These are phyloP conservation scores for Phrynocephalus guinanensis DNA, from an alignment of 2,797 vertebrate species.

Conservation along the genomic window DNA sequence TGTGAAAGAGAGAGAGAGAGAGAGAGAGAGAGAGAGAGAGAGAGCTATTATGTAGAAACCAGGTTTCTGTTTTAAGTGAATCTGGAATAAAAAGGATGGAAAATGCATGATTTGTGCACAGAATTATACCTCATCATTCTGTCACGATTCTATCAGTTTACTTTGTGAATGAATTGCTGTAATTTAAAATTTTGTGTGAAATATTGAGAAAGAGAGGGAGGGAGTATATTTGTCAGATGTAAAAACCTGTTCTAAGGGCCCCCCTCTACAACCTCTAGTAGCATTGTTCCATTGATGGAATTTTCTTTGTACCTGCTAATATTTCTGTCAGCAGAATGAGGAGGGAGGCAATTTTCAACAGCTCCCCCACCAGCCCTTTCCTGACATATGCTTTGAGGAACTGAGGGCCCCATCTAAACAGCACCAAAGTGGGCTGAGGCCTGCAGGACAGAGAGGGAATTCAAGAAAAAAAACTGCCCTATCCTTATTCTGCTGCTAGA, in stretches of 20 bases:
- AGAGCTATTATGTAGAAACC: conserved; percentile 52
- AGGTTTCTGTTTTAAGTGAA: conserved; percentile 51
- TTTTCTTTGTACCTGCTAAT: background rate
- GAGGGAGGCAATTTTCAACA: background rate
- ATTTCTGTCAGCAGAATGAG: background rate
- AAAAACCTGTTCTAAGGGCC: conserved; percentile 16
- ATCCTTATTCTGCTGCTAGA: background rate
- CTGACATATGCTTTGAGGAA: background rate
- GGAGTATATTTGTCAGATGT: conserved; percentile 29
- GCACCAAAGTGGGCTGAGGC: background rate
- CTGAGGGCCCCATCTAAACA: background rate
- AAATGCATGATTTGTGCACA: conserved; percentile 50
- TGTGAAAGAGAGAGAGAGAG: too few species aligned
- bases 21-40: too few species aligned
- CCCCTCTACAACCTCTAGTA: background rate
- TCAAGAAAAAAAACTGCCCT: background rate
- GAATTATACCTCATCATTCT: conserved; percentile 62
- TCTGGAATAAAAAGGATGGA: conserved; percentile 22
- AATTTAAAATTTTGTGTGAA: conserved; percentile 50
- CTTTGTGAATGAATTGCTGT: conserved; percentile 46
- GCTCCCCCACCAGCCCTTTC: too few species aligned
- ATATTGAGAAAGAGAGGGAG: background rate
- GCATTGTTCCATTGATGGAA: background rate
- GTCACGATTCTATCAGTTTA: conserved; percentile 62
- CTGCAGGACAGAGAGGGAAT: background rate